Percentiles rank a stretch among this genome's conserved stretches.
Evolutionary conservation across 1,140 invertebrate species (phyloP).

Genomic region (Drosophila pectinifera): DNA sequence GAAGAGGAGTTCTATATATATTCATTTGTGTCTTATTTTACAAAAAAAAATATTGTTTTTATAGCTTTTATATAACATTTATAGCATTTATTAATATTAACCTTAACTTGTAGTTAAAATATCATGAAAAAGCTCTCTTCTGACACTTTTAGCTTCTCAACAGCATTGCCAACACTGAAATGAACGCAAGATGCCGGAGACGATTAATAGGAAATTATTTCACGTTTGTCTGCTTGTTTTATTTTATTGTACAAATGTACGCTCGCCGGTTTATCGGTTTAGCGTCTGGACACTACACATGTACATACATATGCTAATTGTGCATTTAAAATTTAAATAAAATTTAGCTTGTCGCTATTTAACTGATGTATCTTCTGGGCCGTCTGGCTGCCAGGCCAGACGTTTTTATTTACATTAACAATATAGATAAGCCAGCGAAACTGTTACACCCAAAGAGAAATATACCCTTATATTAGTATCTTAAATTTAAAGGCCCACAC

Average conservation of each 20-base stretch:
- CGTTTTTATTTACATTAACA: slow-evolving; percentile 64
- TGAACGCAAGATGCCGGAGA: slow-evolving; percentile 26
- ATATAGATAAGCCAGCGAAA: slow-evolving; percentile 57
- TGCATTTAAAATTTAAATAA: slow-evolving; percentile 75
- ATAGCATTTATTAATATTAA: too few relatives aligned
- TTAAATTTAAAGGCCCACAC: background rate
- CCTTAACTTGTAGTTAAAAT: background rate
- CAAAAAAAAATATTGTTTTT: background rate
- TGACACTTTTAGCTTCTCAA: background rate
- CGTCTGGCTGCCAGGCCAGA: slow-evolving; percentile 27
- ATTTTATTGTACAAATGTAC: slow-evolving; percentile 40
- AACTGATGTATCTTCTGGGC: slow-evolving; percentile 44
- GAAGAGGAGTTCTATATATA: too few relatives aligned
- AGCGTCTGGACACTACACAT: slow-evolving; percentile 15
- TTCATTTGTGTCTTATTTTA: background rate
- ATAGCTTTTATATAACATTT: background rate
- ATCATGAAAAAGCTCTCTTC: background rate
- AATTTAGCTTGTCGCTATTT: slow-evolving; percentile 65
- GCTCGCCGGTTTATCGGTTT: slow-evolving; percentile 15
- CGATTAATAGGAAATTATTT: slow-evolving; percentile 70
- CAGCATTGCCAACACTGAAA: slow-evolving; percentile 17
- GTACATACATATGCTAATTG: slow-evolving; percentile 60
- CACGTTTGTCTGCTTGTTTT: slow-evolving; percentile 56
- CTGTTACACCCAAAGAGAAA: slow-evolving; percentile 41
- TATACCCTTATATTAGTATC: background rate